phyloP scores from a whole-genome alignment of 2,113 vertebrate genomes.

The Saguinus midas region DNA sequence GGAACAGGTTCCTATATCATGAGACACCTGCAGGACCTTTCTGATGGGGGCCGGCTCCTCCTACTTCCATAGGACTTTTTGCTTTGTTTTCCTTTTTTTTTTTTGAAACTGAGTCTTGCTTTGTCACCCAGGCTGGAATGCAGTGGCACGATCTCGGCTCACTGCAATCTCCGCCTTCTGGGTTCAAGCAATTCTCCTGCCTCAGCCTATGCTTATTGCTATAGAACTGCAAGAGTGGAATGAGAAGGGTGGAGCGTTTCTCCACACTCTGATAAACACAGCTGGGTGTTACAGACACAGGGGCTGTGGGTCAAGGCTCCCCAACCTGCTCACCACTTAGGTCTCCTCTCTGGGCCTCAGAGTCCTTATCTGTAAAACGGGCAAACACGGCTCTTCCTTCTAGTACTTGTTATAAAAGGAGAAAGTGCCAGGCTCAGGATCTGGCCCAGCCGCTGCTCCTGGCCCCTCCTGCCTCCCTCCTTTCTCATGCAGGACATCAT shows the following conservation, averaged over 20 bases:
- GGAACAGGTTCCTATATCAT: too few relatives aligned
- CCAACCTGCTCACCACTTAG: not conserved
- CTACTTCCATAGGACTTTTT: too few relatives aligned
- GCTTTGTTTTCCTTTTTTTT: too few relatives aligned
- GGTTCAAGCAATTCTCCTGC: not conserved
- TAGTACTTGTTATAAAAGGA: not conserved
- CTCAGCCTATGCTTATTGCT: not conserved
- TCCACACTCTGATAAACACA: not conserved
- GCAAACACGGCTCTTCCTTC: not conserved
- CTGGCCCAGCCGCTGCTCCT: accelerated
- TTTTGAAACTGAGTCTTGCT: too few relatives aligned
- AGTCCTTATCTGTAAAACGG: not conserved
- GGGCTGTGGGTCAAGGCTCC: not conserved
- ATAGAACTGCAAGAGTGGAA: not conserved
- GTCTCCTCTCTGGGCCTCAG: not conserved
- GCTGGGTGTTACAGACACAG: too few relatives aligned
- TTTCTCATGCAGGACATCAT: not conserved
- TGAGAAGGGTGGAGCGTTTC: not conserved
- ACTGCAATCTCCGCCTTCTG: not conserved
- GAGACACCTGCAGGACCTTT: not conserved
- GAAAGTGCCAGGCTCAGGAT: too few relatives aligned
- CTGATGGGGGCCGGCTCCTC: not conserved
- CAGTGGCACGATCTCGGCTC: not conserved
- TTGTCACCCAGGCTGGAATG: not conserved
- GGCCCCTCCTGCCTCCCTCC: accelerated